A percentile compares a stretch with the other conserved stretches of the same genome.
phyloP scores from a whole-genome alignment of 2,888 invertebrate genomes.

The Taenaris catops region DNA sequence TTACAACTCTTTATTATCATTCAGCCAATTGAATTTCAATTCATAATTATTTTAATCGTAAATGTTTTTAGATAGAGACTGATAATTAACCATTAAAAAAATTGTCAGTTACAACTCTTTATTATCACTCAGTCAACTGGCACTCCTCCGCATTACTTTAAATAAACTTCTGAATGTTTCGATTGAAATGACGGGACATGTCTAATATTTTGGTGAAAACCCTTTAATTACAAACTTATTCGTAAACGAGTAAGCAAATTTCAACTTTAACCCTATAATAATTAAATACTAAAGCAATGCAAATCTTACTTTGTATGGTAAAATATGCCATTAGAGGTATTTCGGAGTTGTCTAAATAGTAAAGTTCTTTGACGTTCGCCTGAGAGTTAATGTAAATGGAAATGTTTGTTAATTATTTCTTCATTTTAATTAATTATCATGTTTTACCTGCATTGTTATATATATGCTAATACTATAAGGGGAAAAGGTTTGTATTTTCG shows the following conservation, averaged over 20 bases:
- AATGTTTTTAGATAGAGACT: too few species aligned
- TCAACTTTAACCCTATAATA: background rate
- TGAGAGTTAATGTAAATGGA: conserved; percentile 16
- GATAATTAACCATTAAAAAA: too few species aligned
- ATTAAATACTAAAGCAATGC: background rate
- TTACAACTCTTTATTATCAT: conserved; percentile 31
- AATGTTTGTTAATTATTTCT: conserved; percentile 16
- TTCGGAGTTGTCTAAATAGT: conserved; percentile 18
- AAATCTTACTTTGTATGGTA: conserved; percentile 7
- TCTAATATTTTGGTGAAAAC: conserved; percentile 54
- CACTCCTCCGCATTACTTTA: conserved; percentile 36
- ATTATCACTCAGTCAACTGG: conserved; percentile 18
- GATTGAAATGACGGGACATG: conserved; percentile 68
- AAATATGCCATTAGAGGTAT: conserved; percentile 16
- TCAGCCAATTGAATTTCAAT: too few species aligned
- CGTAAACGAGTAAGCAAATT: conserved; percentile 2
- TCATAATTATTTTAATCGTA: too few species aligned
- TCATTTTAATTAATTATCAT: conserved; percentile 10
- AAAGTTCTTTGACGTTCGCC: conserved; percentile 20
- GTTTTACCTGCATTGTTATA: too few species aligned
- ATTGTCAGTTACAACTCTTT: conserved; percentile 33
- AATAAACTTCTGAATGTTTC: conserved; percentile 52
- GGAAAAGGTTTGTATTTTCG: too few species aligned
- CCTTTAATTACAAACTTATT: conserved; percentile 27
- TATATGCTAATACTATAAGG: too few species aligned